A percentile compares a stretch with the other conserved stretches of the same genome.
Conservation (phyloP, 2,888 invertebrate genomes). For the Lagria hirta region DNA sequence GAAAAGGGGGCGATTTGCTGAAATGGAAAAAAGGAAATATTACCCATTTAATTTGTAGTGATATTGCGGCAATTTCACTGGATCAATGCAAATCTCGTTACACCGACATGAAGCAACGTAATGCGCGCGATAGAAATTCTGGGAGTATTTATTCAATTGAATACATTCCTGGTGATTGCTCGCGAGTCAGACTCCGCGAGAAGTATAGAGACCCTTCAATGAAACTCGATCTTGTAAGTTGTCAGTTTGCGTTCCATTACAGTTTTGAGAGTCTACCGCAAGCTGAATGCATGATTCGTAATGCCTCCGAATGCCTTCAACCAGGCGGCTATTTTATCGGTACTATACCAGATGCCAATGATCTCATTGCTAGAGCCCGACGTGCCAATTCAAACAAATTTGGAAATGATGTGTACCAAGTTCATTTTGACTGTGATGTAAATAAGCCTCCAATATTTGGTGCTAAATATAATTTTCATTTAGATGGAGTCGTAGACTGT, state of each 20-base stretch:
- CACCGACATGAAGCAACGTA: conserved; percentile 61
- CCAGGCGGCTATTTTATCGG: conserved; percentile 96
- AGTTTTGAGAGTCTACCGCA: conserved; percentile 87
- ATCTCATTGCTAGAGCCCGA: conserved; percentile 77
- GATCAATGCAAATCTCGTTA: conserved; percentile 88
- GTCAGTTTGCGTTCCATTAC: conserved; percentile 99
- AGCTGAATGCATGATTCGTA: conserved; percentile 89
- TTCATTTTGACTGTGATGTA: conserved; percentile 70
- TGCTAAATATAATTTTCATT: conserved; percentile 91
- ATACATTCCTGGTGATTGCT: conserved; percentile 90
- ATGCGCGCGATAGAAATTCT: conserved; percentile 38
- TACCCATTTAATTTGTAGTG: conserved; percentile 82
- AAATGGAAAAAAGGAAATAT: conserved; percentile 91
- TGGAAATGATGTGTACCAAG: conserved; percentile 78
- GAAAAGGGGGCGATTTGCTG: conserved; percentile 97
- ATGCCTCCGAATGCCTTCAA: conserved; percentile 85
- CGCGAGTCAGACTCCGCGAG: conserved; percentile 76
- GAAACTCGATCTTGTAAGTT: conserved; percentile 87
- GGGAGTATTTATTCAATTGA: conserved; percentile 74
- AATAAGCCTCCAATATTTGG: conserved; percentile 84
- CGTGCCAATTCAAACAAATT: conserved; percentile 63
- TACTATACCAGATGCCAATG: conserved; percentile 91
- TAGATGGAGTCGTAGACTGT: conserved; percentile 97
- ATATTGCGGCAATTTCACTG: conserved; percentile 91
- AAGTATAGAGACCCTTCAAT: conserved; percentile 77